Percentiles rank a stretch among this genome's conserved stretches.
These are phyloP conservation scores for Papilio xuthus DNA, from an alignment of 1,140 invertebrate genomes.

Conservation along the genomic window DNA sequence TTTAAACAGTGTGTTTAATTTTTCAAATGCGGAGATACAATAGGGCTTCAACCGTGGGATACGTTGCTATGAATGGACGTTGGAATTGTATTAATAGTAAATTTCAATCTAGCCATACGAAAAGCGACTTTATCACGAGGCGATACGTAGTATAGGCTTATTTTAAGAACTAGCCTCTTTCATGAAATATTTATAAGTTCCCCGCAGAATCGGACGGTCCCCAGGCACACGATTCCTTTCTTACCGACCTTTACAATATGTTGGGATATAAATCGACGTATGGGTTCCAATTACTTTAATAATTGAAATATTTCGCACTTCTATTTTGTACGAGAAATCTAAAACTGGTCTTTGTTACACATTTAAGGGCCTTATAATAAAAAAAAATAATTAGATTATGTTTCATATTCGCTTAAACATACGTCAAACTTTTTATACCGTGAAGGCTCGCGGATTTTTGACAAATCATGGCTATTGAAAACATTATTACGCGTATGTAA, in stretches of 20 bases:
- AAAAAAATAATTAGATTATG: too few species aligned
- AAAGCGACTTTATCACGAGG: constrained; percentile 1
- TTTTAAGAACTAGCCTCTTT: constrained; percentile 13
- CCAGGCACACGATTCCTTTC: constrained; percentile 15
- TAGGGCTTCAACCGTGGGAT: background rate
- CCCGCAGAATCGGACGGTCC: constrained; percentile 28
- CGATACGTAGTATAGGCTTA: background rate
- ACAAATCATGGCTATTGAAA: too few species aligned
- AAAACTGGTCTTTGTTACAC: too few species aligned
- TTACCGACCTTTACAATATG: background rate
- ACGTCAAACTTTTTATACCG: too few species aligned
- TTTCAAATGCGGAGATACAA: constrained; percentile 15
- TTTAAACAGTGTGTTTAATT: constrained; percentile 13
- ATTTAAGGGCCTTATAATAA: too few species aligned
- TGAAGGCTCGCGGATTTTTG: too few species aligned
- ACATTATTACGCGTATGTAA: too few species aligned
- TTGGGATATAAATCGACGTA: background rate
- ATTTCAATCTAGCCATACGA: background rate
- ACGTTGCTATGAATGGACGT: background rate
- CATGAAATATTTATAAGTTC: constrained; percentile 28
- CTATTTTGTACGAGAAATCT: background rate
- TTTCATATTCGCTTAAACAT: too few species aligned
- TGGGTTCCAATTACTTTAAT: constrained; percentile 14
- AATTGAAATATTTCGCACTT: background rate
- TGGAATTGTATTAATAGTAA: constrained; percentile 27